Evolutionary conservation across 2,797 vertebrate species (phyloP).

Genomic region (Peromyscus nudipes): DNA sequence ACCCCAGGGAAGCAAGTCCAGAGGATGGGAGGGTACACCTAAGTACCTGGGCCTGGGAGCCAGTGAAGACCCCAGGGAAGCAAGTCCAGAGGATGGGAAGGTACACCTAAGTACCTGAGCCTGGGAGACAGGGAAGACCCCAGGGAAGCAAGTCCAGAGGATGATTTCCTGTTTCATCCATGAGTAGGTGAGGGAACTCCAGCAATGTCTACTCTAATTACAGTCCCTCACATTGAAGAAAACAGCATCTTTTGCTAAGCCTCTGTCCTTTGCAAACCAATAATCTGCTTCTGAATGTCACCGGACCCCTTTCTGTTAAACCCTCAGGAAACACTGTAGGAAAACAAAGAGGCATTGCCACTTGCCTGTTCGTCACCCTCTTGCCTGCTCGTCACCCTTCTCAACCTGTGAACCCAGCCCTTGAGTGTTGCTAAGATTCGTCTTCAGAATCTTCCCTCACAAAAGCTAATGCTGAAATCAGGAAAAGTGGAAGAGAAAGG

Average conservation of each 20-base stretch:
- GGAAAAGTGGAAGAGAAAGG: neutral
- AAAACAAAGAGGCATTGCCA: fast-evolving
- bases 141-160: neutral
- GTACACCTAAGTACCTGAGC: neutral
- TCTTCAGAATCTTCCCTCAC: neutral
- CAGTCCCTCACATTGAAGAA: neutral
- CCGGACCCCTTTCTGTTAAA: too few relatives aligned
- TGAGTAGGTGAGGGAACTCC: fast-evolving
- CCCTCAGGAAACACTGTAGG: too few relatives aligned
- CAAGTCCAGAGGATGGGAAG: too few relatives aligned
- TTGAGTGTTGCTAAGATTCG: neutral
- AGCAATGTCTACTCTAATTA: fast-evolving
- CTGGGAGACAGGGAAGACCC: neutral
- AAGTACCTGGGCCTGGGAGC: neutral
- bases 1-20: too few relatives aligned
- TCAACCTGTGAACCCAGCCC: neutral
- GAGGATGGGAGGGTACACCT: too few relatives aligned
- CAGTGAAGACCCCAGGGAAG: neutral
- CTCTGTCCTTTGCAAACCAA: neutral
- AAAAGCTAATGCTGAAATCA: neutral
- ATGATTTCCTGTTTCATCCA: neutral
- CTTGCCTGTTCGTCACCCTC: neutral
- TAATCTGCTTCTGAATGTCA: neutral
- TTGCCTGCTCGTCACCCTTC: neutral
- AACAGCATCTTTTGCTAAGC: neutral